Evolutionary conservation across 2,797 vertebrate species (phyloP), one percentile per base, ranked within the genome.

Genomic region (Pseudomugil tenellus): DNA sequence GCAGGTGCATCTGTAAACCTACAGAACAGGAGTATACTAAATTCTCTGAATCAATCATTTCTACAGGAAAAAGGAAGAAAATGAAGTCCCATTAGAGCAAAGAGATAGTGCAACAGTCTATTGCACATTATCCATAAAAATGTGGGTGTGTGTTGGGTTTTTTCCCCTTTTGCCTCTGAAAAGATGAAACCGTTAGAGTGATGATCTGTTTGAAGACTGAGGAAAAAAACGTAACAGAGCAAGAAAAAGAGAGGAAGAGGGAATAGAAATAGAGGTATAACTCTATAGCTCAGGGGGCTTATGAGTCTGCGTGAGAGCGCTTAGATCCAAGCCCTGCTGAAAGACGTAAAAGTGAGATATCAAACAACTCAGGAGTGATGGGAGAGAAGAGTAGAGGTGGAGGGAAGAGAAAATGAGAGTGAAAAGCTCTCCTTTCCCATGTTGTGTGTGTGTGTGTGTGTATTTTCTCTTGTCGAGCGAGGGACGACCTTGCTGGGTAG

Each of bases 401-500:
- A 76, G 70, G 85, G 74, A 76, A 72, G 83, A 79, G 83, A 84
- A 67, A 78, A 84, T 83, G 83, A 81, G 67, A 82, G 77, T 80
- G 74, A 78, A 84, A 84, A 77, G 84, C 81, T 70, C 81, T 87
- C 79, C 89, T 78, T 73, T 70, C 85, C 87, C 81, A 69, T 70
- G 74, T 87, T 77, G 74, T 84, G 70, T 77, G 61, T 63, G 37
- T 70, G 19, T 63, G 25, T 29, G 31, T 72, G 76, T 67, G 52
- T 64, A 84, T 74, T 78, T 56, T 65, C 69, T 56, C 48, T 41
- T 76, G 69, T 80, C 65, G 90, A 91, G 92, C 84, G 80, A 90
- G 87, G 84, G 86, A 88, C 87, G 92, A 94, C 93, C 92, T 93
- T 89, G 91, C 89, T 88, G 85, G 87, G 86, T 88, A 87, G 85